Evolutionary conservation across 2,113 vertebrate species (phyloP).

Genomic region (Entelurus aequoreus): DNA sequence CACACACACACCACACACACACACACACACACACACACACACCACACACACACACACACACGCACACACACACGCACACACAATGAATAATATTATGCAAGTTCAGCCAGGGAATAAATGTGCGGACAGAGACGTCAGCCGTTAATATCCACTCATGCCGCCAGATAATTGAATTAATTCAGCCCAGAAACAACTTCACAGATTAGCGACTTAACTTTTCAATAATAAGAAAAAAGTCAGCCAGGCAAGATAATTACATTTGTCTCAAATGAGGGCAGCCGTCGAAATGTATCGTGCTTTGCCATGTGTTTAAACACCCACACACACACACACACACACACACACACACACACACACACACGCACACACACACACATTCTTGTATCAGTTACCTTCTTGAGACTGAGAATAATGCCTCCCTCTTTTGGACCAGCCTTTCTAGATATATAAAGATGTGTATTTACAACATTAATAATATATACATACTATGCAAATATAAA

Average conservation of each 20-base stretch:
- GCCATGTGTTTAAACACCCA: conserved; percentile 16
- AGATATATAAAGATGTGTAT: too few species aligned
- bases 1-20: too few species aligned
- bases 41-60: conserved; percentile 17
- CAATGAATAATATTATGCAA: conserved; percentile 17
- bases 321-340: neutral
- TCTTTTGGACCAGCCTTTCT: too few species aligned
- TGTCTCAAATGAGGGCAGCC: conserved; percentile 66
- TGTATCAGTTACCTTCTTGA: too few species aligned
- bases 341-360: neutral
- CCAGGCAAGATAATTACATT: conserved; percentile 67
- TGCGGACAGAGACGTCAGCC: conserved; percentile 43
- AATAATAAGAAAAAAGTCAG: conserved; percentile 67
- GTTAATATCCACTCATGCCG: conserved; percentile 53
- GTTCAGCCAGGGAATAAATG: conserved; percentile 2
- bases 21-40: too few species aligned
- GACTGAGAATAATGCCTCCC: too few species aligned
- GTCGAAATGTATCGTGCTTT: conserved; percentile 55
- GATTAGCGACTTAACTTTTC: conserved; percentile 70
- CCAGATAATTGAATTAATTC: conserved; percentile 70
- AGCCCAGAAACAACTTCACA: conserved; percentile 64
- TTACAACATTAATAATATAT: too few species aligned
- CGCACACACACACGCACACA: conserved; percentile 19
- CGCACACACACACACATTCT: conserved; percentile 8
- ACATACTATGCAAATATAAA: too few species aligned